Percentiles rank a stretch among this genome's conserved stretches.
Evolutionary conservation across 1,140 invertebrate species (phyloP).

Genomic region (Bombus superbus): DNA sequence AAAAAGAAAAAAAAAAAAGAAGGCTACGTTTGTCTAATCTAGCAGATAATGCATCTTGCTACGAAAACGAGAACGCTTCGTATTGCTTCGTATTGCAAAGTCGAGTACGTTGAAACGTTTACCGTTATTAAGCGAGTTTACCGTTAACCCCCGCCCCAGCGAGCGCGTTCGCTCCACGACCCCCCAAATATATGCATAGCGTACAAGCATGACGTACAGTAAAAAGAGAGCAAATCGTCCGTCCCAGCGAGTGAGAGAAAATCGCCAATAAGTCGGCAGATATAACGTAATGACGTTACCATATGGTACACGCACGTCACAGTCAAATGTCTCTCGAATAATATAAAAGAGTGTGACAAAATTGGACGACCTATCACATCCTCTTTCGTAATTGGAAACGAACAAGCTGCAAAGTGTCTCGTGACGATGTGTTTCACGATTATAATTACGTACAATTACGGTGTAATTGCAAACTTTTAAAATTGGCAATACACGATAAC

Average conservation of each 20-base stretch:
- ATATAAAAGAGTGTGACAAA: conserved; percentile 61
- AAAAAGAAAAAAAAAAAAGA: not conserved
- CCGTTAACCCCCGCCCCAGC: not conserved
- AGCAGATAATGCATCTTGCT: not conserved
- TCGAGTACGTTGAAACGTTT: not conserved
- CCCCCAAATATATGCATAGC: not conserved
- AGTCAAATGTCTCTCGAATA: conserved; percentile 61
- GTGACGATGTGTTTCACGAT: conserved; percentile 16
- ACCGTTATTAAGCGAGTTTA: not conserved
- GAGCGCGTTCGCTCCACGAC: not conserved
- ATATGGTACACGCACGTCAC: conserved; percentile 31
- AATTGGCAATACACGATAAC: conserved; percentile 1
- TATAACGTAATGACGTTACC: conserved; percentile 7
- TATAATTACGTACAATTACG: conserved; percentile 31
- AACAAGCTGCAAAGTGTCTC: conserved; percentile 41
- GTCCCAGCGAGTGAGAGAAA: not conserved
- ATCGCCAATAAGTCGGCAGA: conserved; percentile 8
- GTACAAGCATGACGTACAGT: not conserved
- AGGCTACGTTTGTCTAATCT: not conserved
- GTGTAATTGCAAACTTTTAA: not conserved
- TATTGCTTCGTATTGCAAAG: not conserved
- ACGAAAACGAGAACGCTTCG: not conserved
- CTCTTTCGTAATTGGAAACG: conserved; percentile 53
- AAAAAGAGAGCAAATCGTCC: not conserved
- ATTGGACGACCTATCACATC: conserved; percentile 62